phyloP scores from a whole-genome alignment of 1,140 invertebrate genomes.

The Trissolcus basalis region DNA sequence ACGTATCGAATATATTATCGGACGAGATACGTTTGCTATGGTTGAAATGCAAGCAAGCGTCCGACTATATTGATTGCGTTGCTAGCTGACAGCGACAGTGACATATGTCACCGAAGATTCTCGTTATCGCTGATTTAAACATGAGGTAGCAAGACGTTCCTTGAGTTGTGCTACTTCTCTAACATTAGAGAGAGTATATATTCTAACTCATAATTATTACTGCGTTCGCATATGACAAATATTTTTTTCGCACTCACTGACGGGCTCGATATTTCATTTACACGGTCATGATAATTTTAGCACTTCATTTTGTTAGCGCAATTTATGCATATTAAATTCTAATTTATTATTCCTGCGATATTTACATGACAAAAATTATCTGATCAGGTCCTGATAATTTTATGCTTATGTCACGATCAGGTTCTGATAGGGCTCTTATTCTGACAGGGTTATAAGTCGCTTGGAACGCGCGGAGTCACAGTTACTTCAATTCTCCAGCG shows the following conservation, averaged over 20 bases:
- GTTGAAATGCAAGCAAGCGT: slow-evolving; percentile 65
- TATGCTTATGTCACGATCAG: no score
- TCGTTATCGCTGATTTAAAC: slow-evolving; percentile 78
- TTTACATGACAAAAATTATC: no score
- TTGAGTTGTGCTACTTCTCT: slow-evolving; percentile 63
- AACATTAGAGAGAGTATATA: slow-evolving; percentile 62
- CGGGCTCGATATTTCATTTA: no score
- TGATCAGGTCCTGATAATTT: no score
- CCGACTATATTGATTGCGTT: slow-evolving; percentile 72
- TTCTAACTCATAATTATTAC: slow-evolving; percentile 29
- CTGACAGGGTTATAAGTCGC: no score
- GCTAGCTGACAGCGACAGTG: slow-evolving; percentile 76
- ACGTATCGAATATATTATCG: slow-evolving; percentile 68
- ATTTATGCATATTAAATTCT: no score
- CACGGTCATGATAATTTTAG: no score
- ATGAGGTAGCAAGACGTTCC: slow-evolving; percentile 73
- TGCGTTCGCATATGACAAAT: slow-evolving; percentile 8
- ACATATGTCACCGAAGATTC: slow-evolving; percentile 76
- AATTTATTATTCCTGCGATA: no score
- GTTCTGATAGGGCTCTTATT: no score
- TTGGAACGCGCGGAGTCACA: no score
- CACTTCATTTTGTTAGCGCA: no score
- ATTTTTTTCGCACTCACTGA: neutral
- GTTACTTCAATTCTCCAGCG: no score
- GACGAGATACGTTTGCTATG: slow-evolving; percentile 61